A percentile compares a stretch with the other conserved stretches of the same genome.
phyloP scores from a whole-genome alignment of 2,113 vertebrate genomes.

The Etheostoma spectabile region DNA sequence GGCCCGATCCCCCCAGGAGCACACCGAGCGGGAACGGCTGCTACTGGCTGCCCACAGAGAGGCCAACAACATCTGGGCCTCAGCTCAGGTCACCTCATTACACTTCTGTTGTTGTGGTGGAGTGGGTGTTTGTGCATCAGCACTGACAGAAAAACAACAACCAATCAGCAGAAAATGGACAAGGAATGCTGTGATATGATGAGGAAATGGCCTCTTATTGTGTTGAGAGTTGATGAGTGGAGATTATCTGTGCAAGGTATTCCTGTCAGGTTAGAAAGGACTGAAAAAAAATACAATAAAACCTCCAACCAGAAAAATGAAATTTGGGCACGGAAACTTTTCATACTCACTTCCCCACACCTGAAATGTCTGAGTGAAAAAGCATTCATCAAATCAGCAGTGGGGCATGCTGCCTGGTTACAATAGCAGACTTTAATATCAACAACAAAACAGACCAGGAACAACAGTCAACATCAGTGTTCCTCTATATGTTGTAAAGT shows the following conservation, averaged over 20 bases:
- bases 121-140: conserved; percentile 18
- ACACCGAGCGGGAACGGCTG: conserved; percentile 62
- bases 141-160: not conserved
- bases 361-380: not conserved
- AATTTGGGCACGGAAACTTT: not conserved
- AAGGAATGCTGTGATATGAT: conserved; percentile 6
- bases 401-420: not conserved
- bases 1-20: conserved; percentile 44
- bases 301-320: conserved; percentile 8
- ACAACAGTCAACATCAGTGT: not conserved
- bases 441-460: not conserved
- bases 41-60: conserved; percentile 62
- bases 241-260: not conserved
- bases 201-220: not conserved
- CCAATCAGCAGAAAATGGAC: not conserved
- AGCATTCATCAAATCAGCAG: conserved; percentile 3
- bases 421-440: conserved; percentile 7
- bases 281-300: not conserved
- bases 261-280: not conserved
- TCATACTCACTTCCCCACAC: not conserved
- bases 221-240: not conserved
- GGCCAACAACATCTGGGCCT: conserved; percentile 76
- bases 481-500: not conserved
- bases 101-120: conserved; percentile 9
- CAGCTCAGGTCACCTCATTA: conserved; percentile 63